Percentiles rank a stretch among this genome's conserved stretches.
Conservation (phyloP, 2,888 invertebrate species). For the Coelogynopora nodosa region DNA sequence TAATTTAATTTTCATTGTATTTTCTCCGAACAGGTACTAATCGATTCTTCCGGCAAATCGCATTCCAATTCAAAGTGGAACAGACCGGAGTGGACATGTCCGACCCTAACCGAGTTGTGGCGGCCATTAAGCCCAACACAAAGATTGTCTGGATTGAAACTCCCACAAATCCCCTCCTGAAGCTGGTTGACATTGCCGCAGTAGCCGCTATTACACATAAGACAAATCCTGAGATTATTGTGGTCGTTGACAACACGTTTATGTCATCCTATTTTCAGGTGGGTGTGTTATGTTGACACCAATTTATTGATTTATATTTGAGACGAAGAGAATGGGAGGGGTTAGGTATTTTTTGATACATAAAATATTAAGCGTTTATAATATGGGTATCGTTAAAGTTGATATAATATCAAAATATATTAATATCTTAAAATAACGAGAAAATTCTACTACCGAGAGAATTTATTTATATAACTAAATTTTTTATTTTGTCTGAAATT, state of each 20-base stretch:
- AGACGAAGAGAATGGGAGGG: no score
- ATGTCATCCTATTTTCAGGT: slow-evolving; percentile 79
- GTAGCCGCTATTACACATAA: slow-evolving; percentile 67
- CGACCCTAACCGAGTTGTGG: slow-evolving; percentile 68
- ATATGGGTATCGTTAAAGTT: no score
- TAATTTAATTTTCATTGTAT: no score
- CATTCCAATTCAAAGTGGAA: slow-evolving; percentile 70
- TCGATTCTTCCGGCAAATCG: slow-evolving; percentile 69
- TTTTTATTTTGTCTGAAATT: no score
- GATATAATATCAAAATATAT: no score
- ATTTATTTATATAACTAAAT: no score
- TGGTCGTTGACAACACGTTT: slow-evolving; percentile 87
- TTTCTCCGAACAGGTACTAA: slow-evolving; percentile 73
- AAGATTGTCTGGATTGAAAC: slow-evolving; percentile 81
- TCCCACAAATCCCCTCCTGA: slow-evolving; percentile 88
- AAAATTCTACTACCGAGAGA: no score
- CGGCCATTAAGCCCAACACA: slow-evolving; percentile 75
- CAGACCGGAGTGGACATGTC: slow-evolving; percentile 76
- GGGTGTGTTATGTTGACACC: no score
- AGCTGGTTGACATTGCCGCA: slow-evolving; percentile 79
- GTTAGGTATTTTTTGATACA: no score
- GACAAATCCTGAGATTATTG: slow-evolving; percentile 68
- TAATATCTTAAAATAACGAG: no score
- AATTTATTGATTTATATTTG: no score
- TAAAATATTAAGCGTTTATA: no score